Percentiles rank a stretch among this genome's conserved stretches.
phyloP scores from a whole-genome alignment of 2,797 vertebrate genomes.

The Pelochelys cantorii region DNA sequence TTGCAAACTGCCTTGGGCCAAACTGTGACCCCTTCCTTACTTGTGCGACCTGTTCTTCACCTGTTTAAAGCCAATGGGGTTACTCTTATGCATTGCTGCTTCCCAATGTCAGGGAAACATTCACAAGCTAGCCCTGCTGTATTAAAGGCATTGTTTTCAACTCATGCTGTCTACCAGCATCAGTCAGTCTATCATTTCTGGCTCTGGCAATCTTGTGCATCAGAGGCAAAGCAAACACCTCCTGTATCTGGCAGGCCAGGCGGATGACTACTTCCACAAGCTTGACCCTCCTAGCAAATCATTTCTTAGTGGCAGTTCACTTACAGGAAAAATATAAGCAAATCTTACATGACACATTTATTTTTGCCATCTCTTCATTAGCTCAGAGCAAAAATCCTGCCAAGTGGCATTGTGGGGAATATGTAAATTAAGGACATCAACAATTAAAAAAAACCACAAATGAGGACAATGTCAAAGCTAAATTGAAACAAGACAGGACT shows the following conservation, averaged over 20 bases:
- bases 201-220: neutral
- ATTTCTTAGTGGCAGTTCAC: constrained; percentile 2
- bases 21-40: neutral
- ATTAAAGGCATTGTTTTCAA: neutral
- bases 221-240: neutral
- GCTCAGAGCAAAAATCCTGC: constrained; percentile 67
- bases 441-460: constrained; percentile 52
- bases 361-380: constrained; percentile 72
- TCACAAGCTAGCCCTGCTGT: fast-evolving
- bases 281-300: neutral
- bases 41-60: neutral
- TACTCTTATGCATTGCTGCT: neutral
- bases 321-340: constrained; percentile 52
- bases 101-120: neutral
- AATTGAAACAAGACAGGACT: neutral
- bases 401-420: constrained; percentile 54
- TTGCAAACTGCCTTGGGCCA: neutral
- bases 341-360: constrained; percentile 67
- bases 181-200: neutral
- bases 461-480: constrained; percentile 39
- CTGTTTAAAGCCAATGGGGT: neutral
- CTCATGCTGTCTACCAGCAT: fast-evolving
- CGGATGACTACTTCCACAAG: constrained; percentile 15
- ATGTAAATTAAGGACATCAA: constrained; percentile 65
- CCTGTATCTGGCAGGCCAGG: constrained; percentile 18